Base-by-base conservation (phyloP, 2,113 vertebrate genomes). In the Melanerpes aurifrons region DNA sequence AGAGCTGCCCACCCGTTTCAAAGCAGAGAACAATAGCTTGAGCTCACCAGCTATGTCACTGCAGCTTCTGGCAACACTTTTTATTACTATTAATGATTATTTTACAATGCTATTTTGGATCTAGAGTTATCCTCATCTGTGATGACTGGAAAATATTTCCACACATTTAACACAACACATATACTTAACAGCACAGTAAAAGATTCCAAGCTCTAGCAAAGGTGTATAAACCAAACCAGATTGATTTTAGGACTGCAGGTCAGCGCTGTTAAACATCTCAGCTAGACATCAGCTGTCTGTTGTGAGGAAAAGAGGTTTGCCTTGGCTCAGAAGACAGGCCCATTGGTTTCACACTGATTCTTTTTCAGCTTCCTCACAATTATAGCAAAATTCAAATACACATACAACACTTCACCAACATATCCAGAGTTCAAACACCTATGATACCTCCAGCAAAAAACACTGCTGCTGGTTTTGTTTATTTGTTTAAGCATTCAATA, bases 11-110 rank as follows among this genome's bases (percentile, higher is more conserved):
- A 77, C 79, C 86, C 88, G 15, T 93, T 92, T 86, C 86, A 83
- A 54, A 92, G 82, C 72, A 77, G 72, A 86, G 86, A 87, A 86
- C 72, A 94, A 86, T 78, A 76, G 76, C 71, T 88, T 25, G 22
- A 53, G 50, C 72, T 75, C 91, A 91, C 73, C 71, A 90, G 76
- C 91, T 81, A 26, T 84, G 47, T 68, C 86, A 94, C 88, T 94
- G 81, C 91, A 93, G 72, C 91, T 96, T 92, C 77, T 82, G 92
- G 91, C 84, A 95, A 94, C 83, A 66, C n/a, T 83, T 79, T 95
- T 81, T 71, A 24, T 71, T 70, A 25, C 84, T 94, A 68, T 94
- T 90, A 45, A 87, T 92, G 95, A 88, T 94, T 93, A 91, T 82
- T 96, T 93, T 82, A 91, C 81, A 79, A 87, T 40, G 87, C 45